These are phyloP conservation scores for Coranthus polyacanthus DNA, from an alignment of 2,797 vertebrate species.

Conservation along the genomic window DNA sequence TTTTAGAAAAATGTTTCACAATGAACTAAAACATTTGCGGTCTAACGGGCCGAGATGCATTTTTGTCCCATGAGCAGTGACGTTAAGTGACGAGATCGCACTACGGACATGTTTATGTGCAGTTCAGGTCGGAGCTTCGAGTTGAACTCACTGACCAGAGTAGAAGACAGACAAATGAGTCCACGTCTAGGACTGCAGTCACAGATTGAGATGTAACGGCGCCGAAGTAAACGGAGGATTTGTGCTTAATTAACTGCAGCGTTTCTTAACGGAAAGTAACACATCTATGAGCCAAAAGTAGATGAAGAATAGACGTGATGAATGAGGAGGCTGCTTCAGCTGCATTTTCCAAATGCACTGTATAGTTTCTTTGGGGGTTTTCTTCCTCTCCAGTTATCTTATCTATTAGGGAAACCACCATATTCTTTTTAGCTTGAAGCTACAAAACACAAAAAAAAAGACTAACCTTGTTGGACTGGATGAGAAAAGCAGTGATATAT, in stretches of 20 bases:
- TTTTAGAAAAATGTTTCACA: too few species aligned
- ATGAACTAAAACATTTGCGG: too few species aligned
- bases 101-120: too few species aligned
- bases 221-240: slow-evolving; percentile 1
- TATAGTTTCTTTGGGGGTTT: slow-evolving; percentile 41
- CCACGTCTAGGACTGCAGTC: background rate
- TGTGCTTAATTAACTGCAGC: slow-evolving; percentile 26
- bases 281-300: slow-evolving; percentile 8
- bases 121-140: too few species aligned
- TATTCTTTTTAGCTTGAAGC: slow-evolving; percentile 65
- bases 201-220: background rate
- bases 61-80: too few species aligned
- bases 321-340: slow-evolving; percentile 32
- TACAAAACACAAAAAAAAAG: slow-evolving; percentile 57
- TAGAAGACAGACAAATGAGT: background rate
- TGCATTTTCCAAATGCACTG: slow-evolving; percentile 40
- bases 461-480: slow-evolving; percentile 74
- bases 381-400: slow-evolving; percentile 46
- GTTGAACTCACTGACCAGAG: too few species aligned
- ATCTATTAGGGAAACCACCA: slow-evolving; percentile 65
- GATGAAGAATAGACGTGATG: slow-evolving; percentile 22
- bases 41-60: too few species aligned
- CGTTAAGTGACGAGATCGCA: too few species aligned
- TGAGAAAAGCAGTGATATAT: slow-evolving; percentile 74
- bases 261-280: slow-evolving; percentile 24